Evolutionary conservation across 2,888 invertebrate species (phyloP).

Genomic region (Cryptophagus acutangulus): DNA sequence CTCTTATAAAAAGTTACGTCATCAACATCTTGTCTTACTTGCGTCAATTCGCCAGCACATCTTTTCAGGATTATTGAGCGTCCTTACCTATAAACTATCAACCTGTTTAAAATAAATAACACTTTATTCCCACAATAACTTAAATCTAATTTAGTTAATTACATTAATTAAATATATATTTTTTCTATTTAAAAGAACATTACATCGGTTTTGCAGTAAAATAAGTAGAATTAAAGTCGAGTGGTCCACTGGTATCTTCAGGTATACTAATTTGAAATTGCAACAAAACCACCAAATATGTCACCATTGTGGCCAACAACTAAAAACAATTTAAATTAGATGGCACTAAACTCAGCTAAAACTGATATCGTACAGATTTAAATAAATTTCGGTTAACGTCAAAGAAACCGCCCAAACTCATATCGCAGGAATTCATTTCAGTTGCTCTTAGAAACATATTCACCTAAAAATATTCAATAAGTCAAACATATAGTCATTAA

Average conservation of each 20-base stretch:
- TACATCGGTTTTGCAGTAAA: too few relatives aligned
- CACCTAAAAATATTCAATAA: conserved; percentile 44
- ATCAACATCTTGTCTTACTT: too few relatives aligned
- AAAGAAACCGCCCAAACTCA: conserved; percentile 69
- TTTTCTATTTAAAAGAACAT: too few relatives aligned
- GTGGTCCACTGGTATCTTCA: conserved; percentile 49
- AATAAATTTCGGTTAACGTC: conserved; percentile 67
- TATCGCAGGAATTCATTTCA: conserved; percentile 71
- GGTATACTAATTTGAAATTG: conserved; percentile 76
- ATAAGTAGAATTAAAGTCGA: too few relatives aligned
- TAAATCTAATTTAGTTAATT: too few relatives aligned
- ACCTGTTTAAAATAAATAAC: too few relatives aligned
- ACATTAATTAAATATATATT: too few relatives aligned
- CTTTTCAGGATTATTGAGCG: too few relatives aligned
- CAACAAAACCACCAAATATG: conserved; percentile 66
- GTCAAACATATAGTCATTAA: not conserved
- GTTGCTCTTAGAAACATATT: conserved; percentile 72
- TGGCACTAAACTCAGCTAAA: not conserved
- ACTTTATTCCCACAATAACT: too few relatives aligned
- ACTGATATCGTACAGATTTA: conserved; percentile 57
- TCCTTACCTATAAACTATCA: too few relatives aligned
- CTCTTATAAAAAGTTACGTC: too few relatives aligned
- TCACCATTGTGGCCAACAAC: conserved; percentile 71
- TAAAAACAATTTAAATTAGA: conserved; percentile 39
- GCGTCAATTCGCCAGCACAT: too few relatives aligned